phyloP scores from a whole-genome alignment of 2,797 vertebrate species.

The Anguilla megastoma region DNA sequence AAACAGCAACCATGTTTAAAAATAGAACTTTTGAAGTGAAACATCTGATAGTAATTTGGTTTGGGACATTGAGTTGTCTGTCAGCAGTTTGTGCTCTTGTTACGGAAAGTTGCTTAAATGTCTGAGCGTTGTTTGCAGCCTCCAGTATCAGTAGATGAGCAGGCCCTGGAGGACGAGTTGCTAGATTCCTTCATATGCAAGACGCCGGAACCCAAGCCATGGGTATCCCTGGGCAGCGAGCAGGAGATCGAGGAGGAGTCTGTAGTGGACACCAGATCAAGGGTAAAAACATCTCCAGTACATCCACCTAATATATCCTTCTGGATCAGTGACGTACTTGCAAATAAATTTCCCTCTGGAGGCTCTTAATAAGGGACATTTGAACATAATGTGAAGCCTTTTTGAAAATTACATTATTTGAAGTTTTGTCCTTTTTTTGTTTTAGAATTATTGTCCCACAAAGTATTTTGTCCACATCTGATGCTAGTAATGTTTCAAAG shows the following conservation, averaged over 20 bases:
- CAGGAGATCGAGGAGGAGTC: slow-evolving; percentile 86
- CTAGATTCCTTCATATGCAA: slow-evolving; percentile 56
- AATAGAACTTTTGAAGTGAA: background rate
- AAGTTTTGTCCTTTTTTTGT: background rate
- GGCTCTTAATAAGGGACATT: background rate
- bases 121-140: slow-evolving; percentile 58
- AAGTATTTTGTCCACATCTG: background rate
- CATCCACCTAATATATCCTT: background rate
- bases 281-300: slow-evolving; percentile 60
- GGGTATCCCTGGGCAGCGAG: slow-evolving; percentile 88
- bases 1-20: background rate
- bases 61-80: background rate
- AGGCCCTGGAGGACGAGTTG: slow-evolving; percentile 50
- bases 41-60: background rate
- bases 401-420: background rate
- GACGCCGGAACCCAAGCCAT: slow-evolving; percentile 70
- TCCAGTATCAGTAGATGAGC: slow-evolving; percentile 61
- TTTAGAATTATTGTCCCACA: background rate
- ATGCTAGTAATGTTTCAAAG: background rate
- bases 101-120: background rate
- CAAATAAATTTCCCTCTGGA: background rate
- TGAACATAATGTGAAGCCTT: background rate
- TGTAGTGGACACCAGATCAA: slow-evolving; percentile 67
- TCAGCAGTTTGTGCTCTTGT: background rate
- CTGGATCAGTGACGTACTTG: background rate